Evolutionary conservation across 2,888 invertebrate genomes (phyloP).

Genomic region (Matsumyia berberina): DNA sequence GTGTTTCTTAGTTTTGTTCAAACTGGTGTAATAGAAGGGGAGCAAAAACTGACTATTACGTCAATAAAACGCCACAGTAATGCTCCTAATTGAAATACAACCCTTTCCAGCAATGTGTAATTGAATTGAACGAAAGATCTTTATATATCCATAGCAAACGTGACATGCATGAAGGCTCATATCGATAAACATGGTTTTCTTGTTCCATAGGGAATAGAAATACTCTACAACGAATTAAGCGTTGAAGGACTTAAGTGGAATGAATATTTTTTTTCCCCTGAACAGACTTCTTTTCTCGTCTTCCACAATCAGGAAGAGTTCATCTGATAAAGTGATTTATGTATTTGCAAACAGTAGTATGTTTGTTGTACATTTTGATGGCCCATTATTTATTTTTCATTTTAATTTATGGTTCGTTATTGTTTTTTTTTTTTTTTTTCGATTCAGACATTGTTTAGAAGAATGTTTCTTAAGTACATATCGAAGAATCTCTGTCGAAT

Average conservation of each 20-base stretch:
- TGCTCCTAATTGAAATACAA: constrained; percentile 20
- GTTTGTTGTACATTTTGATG: constrained; percentile 22
- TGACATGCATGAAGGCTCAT: constrained; percentile 15
- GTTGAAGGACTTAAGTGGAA: constrained; percentile 3
- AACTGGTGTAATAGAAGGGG: too few relatives aligned
- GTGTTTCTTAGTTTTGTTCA: too few relatives aligned
- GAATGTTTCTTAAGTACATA: not conserved
- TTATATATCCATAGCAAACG: constrained; percentile 22
- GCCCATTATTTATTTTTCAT: not conserved
- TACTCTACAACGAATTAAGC: constrained; percentile 2
- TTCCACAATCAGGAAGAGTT: constrained; percentile 13
- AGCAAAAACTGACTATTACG: too few relatives aligned
- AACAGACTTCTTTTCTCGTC: not conserved
- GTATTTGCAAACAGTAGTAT: constrained; percentile 12
- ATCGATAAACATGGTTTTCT: not conserved
- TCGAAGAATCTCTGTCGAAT: not conserved
- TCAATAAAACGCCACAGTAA: not conserved
- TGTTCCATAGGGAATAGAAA: not conserved
- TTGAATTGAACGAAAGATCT: constrained; percentile 18
- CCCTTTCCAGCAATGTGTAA: not conserved
- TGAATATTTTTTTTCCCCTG: constrained; percentile 1
- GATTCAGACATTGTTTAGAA: constrained; percentile 3
- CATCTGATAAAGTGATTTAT: constrained; percentile 34
- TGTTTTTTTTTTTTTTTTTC: not conserved
- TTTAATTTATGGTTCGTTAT: constrained; percentile 10